These are phyloP conservation scores for Zosterops hypoxanthus DNA, from an alignment of 2,113 vertebrate genomes.

Conservation along the genomic window DNA sequence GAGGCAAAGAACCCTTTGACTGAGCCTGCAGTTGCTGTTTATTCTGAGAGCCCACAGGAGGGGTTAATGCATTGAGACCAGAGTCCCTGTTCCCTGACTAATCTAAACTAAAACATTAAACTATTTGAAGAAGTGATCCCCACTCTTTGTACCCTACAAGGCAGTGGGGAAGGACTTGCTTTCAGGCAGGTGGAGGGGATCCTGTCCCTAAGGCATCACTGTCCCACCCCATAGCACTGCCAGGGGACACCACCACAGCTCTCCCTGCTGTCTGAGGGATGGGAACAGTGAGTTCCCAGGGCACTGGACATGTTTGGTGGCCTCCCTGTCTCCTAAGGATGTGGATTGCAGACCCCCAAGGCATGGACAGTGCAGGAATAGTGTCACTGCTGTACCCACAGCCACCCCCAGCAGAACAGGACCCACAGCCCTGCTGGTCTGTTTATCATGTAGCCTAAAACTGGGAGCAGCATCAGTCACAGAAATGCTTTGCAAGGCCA, in stretches of 20 bases:
- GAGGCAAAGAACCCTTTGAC: background rate
- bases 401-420: background rate
- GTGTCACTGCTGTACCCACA: background rate
- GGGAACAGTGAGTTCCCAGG: background rate
- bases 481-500: background rate
- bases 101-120: background rate
- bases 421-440: background rate
- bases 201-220: accelerated
- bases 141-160: background rate
- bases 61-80: background rate
- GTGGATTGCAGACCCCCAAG: accelerated
- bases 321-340: background rate
- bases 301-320: accelerated
- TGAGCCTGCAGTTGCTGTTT: background rate
- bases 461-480: background rate
- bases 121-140: background rate
- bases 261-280: accelerated
- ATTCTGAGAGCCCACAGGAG: background rate
- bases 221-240: background rate
- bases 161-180: background rate
- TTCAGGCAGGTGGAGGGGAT: background rate
- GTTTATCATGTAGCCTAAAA: background rate
- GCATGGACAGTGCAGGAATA: accelerated
- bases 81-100: background rate
- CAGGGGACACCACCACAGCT: background rate